These are phyloP conservation scores for Lamellibrachia satsuma DNA, from an alignment of 2,888 invertebrate species.

Conservation along the genomic window DNA sequence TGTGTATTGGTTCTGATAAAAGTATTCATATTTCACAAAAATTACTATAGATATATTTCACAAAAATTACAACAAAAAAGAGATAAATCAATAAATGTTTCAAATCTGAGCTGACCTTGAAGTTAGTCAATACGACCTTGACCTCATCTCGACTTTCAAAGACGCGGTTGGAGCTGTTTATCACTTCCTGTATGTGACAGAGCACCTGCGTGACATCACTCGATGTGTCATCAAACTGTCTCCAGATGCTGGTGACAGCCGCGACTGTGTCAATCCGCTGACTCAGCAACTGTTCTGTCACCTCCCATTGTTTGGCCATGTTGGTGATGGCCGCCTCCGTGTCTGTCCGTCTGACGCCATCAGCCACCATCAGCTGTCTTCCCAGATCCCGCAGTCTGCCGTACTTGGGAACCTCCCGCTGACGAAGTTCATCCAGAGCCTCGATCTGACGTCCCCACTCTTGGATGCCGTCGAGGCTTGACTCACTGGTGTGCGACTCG, in stretches of 20 bases:
- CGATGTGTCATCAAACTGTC: not conserved
- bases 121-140: not conserved
- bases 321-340: slow-evolving; percentile 52
- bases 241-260: not conserved
- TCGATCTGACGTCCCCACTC: slow-evolving; percentile 36
- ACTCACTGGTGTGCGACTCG: slow-evolving; percentile 14
- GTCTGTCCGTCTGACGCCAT: slow-evolving; percentile 47
- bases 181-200: not conserved
- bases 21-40: not conserved
- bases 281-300: slow-evolving; percentile 50
- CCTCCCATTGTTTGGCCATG: slow-evolving; percentile 56
- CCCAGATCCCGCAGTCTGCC: slow-evolving; percentile 83
- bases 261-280: not conserved
- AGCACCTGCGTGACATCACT: not conserved
- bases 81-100: not conserved
- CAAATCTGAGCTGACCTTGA: not conserved
- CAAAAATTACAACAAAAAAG: not conserved
- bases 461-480: slow-evolving; percentile 30
- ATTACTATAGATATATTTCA: not conserved
- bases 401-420: slow-evolving; percentile 58
- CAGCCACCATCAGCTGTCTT: slow-evolving; percentile 67
- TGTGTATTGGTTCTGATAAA: not conserved
- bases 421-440: slow-evolving; percentile 56
- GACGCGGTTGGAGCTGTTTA: not conserved
- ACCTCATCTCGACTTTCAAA: not conserved